Conservation (phyloP, 2,113 vertebrate species). For the Bambusicola thoracicus region DNA sequence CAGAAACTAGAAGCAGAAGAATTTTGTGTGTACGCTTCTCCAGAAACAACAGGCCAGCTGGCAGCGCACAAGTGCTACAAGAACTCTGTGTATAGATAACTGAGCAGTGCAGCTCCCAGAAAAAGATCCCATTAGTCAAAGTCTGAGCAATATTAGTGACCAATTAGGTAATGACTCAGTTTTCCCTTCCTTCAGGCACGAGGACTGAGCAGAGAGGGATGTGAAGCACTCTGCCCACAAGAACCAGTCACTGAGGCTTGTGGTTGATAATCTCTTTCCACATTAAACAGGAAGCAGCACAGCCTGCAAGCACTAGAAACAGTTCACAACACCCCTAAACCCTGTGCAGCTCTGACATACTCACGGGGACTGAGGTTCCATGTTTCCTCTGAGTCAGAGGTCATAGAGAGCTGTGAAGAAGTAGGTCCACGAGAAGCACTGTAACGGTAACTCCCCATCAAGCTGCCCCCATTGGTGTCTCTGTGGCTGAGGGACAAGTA, state of each 20-base stretch:
- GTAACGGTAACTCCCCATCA: slow-evolving; percentile 64
- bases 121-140: background rate
- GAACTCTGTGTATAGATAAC: background rate
- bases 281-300: background rate
- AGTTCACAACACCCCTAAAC: background rate
- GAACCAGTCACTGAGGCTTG: background rate
- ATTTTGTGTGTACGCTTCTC: background rate
- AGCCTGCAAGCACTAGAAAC: background rate
- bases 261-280: background rate
- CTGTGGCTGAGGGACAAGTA: slow-evolving; percentile 38
- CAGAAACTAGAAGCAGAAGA: background rate
- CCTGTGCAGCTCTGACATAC: background rate
- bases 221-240: background rate
- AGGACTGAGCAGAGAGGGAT: background rate
- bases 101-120: background rate
- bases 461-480: slow-evolving; percentile 22
- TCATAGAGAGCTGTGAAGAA: slow-evolving; percentile 39
- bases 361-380: slow-evolving; percentile 75
- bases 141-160: background rate
- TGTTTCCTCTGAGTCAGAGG: background rate
- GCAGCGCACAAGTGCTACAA: background rate
- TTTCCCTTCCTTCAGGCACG: background rate
- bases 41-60: background rate
- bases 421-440: background rate
- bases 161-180: background rate